Percentiles rank a stretch among this genome's conserved stretches.
These are phyloP conservation scores for Bombus balteatus DNA, from an alignment of 1,140 invertebrate genomes.

Conservation along the genomic window DNA sequence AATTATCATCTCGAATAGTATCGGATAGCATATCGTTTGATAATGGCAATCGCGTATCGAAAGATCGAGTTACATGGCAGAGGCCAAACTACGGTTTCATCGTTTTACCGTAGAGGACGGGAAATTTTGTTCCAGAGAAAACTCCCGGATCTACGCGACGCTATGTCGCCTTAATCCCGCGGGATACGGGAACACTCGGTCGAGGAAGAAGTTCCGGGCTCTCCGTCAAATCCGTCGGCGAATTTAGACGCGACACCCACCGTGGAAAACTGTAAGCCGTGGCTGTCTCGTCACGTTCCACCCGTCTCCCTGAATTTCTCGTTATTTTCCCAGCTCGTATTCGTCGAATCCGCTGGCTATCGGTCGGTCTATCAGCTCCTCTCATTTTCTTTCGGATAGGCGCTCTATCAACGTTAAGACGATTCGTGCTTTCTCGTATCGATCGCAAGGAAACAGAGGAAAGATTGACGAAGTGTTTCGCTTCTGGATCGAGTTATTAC, in stretches of 20 bases:
- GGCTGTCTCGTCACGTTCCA: constrained; percentile 16
- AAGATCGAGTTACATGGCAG: too few relatives aligned
- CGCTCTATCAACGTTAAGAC: constrained; percentile 19
- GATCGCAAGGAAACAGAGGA: not conserved
- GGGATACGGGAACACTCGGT: constrained; percentile 19
- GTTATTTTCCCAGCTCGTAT: not conserved
- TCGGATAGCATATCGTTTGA: not conserved
- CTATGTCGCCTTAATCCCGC: constrained; percentile 32
- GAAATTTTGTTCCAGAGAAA: constrained; percentile 18
- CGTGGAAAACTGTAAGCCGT: constrained; percentile 11
- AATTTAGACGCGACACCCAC: constrained; percentile 40
- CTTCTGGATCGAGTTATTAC: not conserved
- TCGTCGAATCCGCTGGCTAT: constrained; percentile 11
- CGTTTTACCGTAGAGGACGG: not conserved
- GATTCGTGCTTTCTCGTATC: not conserved
- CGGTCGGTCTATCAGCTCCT: not conserved
- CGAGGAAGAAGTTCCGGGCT: constrained; percentile 2
- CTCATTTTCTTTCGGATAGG: not conserved
- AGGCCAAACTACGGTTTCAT: too few relatives aligned
- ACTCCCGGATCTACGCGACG: not conserved
- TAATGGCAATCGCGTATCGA: not conserved
- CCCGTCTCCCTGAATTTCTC: not conserved
- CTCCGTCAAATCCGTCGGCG: constrained; percentile 37
- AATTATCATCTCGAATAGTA: not conserved
- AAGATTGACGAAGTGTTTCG: not conserved